Evolutionary conservation across 2,113 vertebrate genomes (phyloP).

Genomic region (Rhinogobius similis): DNA sequence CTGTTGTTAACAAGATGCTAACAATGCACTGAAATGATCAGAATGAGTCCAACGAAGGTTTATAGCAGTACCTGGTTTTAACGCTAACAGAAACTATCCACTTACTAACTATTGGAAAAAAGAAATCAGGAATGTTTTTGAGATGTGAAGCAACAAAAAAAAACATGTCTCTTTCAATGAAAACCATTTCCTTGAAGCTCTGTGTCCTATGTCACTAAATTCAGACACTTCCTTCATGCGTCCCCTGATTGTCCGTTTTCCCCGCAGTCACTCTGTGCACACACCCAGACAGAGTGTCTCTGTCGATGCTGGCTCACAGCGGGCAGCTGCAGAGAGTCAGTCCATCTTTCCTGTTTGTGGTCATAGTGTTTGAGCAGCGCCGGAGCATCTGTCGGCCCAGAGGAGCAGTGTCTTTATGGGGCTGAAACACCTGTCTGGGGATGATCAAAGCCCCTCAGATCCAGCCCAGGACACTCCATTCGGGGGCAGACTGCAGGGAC

Average conservation of each 20-base stretch:
- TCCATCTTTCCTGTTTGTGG: conserved; percentile 27
- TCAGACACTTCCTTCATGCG: too few species aligned
- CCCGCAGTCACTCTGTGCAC: conserved; percentile 25
- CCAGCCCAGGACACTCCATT: conserved; percentile 29
- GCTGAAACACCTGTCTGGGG: conserved; percentile 42
- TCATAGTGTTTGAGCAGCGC: too few species aligned
- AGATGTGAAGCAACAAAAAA: too few species aligned
- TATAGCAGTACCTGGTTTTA: too few species aligned
- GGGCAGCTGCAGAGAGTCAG: conserved; percentile 14
- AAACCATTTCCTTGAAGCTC: too few species aligned
- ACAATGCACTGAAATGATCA: too few species aligned
- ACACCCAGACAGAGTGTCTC: conserved; percentile 28
- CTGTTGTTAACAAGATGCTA: too few species aligned
- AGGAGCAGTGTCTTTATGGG: conserved; percentile 49
- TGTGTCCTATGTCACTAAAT: too few species aligned
- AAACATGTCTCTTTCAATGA: too few species aligned
- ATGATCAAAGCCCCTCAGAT: conserved; percentile 61
- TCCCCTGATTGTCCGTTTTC: not conserved
- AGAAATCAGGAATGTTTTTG: too few species aligned
- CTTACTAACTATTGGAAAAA: not conserved
- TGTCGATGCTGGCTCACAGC: conserved; percentile 30
- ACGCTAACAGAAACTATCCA: too few species aligned
- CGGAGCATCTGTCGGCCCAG: conserved; percentile 37
- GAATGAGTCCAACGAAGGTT: too few species aligned
- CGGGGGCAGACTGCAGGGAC: conserved; percentile 19